Conservation (phyloP, 2,113 vertebrate species). For the Callocephalon fimbriatum region DNA sequence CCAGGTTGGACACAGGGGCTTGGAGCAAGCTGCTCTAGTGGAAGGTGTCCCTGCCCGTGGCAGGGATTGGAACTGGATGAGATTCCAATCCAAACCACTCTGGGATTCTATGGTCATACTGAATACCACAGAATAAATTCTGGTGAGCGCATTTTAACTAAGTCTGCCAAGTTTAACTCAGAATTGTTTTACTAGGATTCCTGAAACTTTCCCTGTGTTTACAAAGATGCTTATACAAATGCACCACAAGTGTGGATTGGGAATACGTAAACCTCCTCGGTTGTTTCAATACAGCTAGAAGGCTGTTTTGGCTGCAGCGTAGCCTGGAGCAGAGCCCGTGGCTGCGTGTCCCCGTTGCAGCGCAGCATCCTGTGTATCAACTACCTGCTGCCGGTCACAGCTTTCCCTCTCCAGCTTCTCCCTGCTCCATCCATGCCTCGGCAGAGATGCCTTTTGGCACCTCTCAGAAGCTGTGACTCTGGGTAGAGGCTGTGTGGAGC, state of each 20-base stretch:
- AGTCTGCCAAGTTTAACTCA: neutral
- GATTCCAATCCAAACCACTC: neutral
- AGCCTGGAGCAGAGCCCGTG: neutral
- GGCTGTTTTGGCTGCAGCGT: rapidly evolving
- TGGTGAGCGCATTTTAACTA: neutral
- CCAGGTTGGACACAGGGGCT: neutral
- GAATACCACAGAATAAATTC: neutral
- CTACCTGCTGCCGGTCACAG: rapidly evolving
- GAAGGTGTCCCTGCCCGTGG: neutral
- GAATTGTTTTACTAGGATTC: neutral
- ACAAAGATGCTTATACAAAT: neutral
- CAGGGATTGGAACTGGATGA: neutral
- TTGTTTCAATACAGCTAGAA: too few species aligned
- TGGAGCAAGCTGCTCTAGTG: neutral
- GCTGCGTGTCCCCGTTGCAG: rapidly evolving
- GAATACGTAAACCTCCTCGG: neutral
- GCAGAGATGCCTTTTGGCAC: neutral
- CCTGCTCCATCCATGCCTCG: rapidly evolving
- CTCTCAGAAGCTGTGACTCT: neutral
- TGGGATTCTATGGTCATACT: neutral
- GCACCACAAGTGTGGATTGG: rapidly evolving
- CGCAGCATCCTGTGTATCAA: rapidly evolving
- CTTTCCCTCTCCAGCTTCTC: neutral
- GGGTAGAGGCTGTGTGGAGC: too few species aligned
- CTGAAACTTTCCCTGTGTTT: neutral